Evolutionary conservation across 2,888 invertebrate species (phyloP), one percentile per base, ranked within the genome.

Genomic region (Vesta saturnalis): DNA sequence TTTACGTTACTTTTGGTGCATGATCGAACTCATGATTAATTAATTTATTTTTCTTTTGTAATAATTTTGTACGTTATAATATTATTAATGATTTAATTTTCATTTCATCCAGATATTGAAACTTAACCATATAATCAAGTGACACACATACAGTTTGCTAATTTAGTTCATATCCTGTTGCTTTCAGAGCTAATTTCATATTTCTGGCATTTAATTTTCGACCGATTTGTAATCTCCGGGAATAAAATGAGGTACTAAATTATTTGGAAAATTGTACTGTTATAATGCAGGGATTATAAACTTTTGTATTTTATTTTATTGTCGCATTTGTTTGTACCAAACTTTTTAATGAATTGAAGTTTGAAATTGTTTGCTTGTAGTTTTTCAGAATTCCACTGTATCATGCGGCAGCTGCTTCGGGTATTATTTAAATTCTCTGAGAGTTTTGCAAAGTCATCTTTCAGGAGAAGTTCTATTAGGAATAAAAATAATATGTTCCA

Each of bases 371-470:
- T 35, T 30, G 60, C 56, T 39, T 52, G 35, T 56, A 68, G 56
- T 60, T 60, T 68, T 64, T 64, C 35, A 43, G 52, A 35, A 60
- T 76, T 72, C 76, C 75, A 77, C 77, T 76, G 67, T 72, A 76
- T 77, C 75, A 68, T 67, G 76, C 74, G 74, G 72, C 78, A 77
- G 77, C 75, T 78, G 77, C 75, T 73, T 67, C 72, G 69, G 64
- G 71, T 73, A 72, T 73, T 74, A 76, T 77, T 78, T 75, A 76
- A 75, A 74, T 74, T 76, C 73, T 69, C 64, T 14, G 39, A 69
- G 74, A 77, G 75, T 77, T 77, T 71, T 60, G 58, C 67, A 71
- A 70, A 72, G 71, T 60, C 60, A 66, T 70, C 69, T 67, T 73
- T 73, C 63, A 70, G 64, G 23, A 60, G 66, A 61, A 21, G 60